Conservation (phyloP, 2,113 vertebrate species). For the Empidonax alnorum region DNA sequence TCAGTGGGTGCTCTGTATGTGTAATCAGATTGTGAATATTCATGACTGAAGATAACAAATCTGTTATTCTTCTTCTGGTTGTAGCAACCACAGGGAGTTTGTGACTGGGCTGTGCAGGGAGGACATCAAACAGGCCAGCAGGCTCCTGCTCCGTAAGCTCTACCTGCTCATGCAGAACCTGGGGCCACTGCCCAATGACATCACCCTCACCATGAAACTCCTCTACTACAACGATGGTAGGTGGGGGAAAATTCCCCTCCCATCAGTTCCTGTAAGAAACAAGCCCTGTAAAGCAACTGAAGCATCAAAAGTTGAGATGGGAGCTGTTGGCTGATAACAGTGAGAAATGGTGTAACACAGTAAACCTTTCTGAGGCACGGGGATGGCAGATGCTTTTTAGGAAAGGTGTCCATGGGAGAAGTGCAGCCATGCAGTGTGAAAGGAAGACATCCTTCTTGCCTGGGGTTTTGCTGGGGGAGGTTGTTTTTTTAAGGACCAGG, state of each 20-base stretch:
- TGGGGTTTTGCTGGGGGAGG: not conserved
- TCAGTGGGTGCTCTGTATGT: constrained; percentile 39
- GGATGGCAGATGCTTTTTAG: not conserved
- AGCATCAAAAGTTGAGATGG: not conserved
- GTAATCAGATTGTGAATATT: constrained; percentile 32
- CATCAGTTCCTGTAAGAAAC: not conserved
- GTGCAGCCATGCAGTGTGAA: not conserved
- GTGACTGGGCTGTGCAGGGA: constrained; percentile 28
- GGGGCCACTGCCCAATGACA: constrained; percentile 71
- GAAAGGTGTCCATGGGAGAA: not conserved
- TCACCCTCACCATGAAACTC: constrained; percentile 79
- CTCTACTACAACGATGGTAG: constrained; percentile 79
- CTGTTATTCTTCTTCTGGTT: constrained; percentile 36
- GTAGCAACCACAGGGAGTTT: constrained; percentile 56
- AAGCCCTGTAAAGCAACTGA: not conserved
- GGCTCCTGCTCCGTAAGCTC: constrained; percentile 73
- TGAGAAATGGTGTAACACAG: not conserved
- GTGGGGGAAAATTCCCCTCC: not conserved
- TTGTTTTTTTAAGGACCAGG: not conserved
- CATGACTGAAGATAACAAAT: constrained; percentile 19
- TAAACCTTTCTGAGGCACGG: not conserved
- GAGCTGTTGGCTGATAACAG: not conserved
- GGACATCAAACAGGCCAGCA: constrained; percentile 82
- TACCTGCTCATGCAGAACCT: constrained; percentile 80
- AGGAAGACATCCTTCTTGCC: not conserved